These are phyloP conservation scores for Synergus itoensis DNA, from an alignment of 2,888 invertebrate genomes.

Conservation along the genomic window DNA sequence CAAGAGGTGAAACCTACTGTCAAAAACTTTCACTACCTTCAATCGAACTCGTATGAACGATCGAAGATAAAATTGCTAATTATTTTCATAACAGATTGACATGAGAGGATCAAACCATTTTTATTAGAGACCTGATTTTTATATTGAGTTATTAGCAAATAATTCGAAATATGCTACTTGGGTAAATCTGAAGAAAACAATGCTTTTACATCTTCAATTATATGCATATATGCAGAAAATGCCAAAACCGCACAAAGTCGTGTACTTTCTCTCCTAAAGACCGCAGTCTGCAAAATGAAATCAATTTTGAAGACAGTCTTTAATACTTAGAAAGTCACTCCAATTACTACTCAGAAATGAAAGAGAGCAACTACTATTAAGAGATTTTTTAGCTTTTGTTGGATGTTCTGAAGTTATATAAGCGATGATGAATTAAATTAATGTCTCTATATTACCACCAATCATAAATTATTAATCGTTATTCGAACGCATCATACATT, in stretches of 20 bases:
- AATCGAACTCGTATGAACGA: background rate
- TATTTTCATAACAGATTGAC: background rate
- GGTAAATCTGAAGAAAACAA: background rate
- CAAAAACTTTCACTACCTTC: slow-evolving; percentile 58
- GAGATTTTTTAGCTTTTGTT: background rate
- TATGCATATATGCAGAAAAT: slow-evolving; percentile 16
- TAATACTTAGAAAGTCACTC: slow-evolving; percentile 20
- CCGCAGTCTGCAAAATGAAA: slow-evolving; percentile 10
- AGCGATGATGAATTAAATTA: background rate
- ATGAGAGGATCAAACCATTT: background rate
- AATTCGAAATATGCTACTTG: no score
- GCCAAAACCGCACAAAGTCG: background rate
- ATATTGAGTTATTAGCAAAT: no score
- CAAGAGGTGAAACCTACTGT: slow-evolving; percentile 54
- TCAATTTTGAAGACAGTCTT: slow-evolving; percentile 28
- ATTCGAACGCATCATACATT: background rate
- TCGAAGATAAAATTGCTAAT: background rate
- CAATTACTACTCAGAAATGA: slow-evolving; percentile 11
- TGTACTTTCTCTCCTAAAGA: slow-evolving; percentile 17
- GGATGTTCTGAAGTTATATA: background rate
- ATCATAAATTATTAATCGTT: background rate
- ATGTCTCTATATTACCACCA: background rate
- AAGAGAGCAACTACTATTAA: slow-evolving; percentile 3
- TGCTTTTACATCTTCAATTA: background rate
- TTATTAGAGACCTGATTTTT: background rate